Conservation (phyloP, 2,888 invertebrate species). For the Syritta pipiens region DNA sequence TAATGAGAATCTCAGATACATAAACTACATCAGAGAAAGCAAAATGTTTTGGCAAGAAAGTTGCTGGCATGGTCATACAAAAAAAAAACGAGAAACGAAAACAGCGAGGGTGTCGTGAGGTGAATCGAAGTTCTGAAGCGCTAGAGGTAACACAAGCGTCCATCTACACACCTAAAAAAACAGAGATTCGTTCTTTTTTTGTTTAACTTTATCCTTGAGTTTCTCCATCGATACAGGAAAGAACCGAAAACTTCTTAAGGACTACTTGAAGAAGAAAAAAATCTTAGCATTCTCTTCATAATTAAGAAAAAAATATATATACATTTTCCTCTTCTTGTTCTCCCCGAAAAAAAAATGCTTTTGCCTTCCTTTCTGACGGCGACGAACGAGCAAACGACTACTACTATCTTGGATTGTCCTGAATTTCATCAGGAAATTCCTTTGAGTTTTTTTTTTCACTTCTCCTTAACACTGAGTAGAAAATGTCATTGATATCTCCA, state of each 20-base stretch:
- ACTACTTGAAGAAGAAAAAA: slow-evolving; percentile 26
- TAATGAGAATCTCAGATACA: slow-evolving; percentile 56
- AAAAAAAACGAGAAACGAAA: background rate
- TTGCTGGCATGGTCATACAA: slow-evolving; percentile 1
- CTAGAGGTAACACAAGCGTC: slow-evolving; percentile 38
- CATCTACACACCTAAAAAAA: slow-evolving; percentile 31
- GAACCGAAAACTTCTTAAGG: slow-evolving; percentile 41
- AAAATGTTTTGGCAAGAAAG: slow-evolving; percentile 47
- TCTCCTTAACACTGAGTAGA: background rate
- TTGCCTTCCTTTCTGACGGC: slow-evolving; percentile 9
- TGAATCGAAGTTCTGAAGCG: slow-evolving; percentile 39
- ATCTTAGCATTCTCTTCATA: slow-evolving; percentile 54
- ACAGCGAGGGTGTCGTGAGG: background rate
- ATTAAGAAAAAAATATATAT: slow-evolving; percentile 52
- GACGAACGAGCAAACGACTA: slow-evolving; percentile 2
- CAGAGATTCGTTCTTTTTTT: slow-evolving; percentile 22
- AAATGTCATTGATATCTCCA: slow-evolving; percentile 65
- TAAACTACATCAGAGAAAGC: slow-evolving; percentile 46
- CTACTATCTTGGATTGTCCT: slow-evolving; percentile 33
- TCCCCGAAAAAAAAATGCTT: slow-evolving; percentile 5
- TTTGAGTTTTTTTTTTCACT: slow-evolving; percentile 39
- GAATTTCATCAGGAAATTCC: slow-evolving; percentile 61
- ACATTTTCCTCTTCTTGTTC: background rate
- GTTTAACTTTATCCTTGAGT: slow-evolving; percentile 18
- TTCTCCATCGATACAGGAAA: slow-evolving; percentile 48